These are phyloP conservation scores for Yponomeuta evonymella DNA, from an alignment of 2,888 invertebrate genomes.

Conservation along the genomic window DNA sequence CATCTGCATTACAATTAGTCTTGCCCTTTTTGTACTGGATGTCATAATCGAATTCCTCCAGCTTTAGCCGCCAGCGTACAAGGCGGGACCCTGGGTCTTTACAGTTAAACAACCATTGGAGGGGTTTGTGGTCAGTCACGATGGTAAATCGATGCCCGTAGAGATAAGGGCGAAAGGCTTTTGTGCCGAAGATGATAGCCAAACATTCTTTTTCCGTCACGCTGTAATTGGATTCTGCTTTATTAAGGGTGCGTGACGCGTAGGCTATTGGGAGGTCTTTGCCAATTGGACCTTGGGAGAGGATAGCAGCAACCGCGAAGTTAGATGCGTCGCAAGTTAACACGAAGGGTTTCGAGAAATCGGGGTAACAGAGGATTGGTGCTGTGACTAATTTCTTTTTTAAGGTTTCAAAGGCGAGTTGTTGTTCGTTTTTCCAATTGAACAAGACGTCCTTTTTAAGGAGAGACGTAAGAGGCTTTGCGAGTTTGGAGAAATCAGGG, in stretches of 20 bases:
- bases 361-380: slow-evolving; percentile 19
- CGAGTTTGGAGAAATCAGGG: slow-evolving; percentile 26
- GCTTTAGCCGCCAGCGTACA: slow-evolving; percentile 22
- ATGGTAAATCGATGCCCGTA: slow-evolving; percentile 21
- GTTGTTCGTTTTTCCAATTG: slow-evolving; percentile 18
- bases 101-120: slow-evolving; percentile 16
- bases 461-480: slow-evolving; percentile 21
- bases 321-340: slow-evolving; percentile 32
- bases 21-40: slow-evolving; percentile 22
- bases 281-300: no score
- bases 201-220: neutral
- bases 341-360: slow-evolving; percentile 28
- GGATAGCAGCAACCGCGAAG: no score
- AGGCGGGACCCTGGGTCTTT: slow-evolving; percentile 19
- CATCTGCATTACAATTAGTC: no score
- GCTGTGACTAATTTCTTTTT: slow-evolving; percentile 16
- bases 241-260: slow-evolving; percentile 29
- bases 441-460: slow-evolving; percentile 9
- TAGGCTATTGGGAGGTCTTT: slow-evolving; percentile 22
- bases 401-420: slow-evolving; percentile 18
- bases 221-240: slow-evolving; percentile 27
- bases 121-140: slow-evolving; percentile 20
- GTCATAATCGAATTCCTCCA: slow-evolving; percentile 14
- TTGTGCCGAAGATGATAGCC: slow-evolving; percentile 20
- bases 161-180: slow-evolving; percentile 24